Evolutionary conservation across 2,888 invertebrate genomes (phyloP), one percentile per base, ranked within the genome.

Genomic region (Theodoxus fluviatilis): DNA sequence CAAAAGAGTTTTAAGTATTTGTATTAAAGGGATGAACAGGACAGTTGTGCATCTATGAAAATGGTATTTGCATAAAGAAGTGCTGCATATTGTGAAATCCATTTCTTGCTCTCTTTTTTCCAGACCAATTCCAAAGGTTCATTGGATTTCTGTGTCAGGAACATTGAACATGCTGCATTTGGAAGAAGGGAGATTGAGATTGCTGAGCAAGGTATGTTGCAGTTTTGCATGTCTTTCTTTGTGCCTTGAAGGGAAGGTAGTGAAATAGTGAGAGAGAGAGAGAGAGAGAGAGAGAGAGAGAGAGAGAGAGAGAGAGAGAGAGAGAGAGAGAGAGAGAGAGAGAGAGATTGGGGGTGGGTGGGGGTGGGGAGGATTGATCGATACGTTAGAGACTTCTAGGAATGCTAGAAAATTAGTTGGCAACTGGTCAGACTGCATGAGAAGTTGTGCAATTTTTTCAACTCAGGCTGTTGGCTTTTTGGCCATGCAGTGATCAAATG

Each of bases 111-210:
- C 28, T 12, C n/a, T 71, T 63, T 70, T 59, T 76, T 83, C 37
- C 95, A 97, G 87, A 93, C 93, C 80, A 95, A 93, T 74, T 92
- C 94, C 0, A 92, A 92, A 77, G 93, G 94, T 3, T 93, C 91
- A 84, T 91, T 92, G 0, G 95, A 97, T 78, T 97, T 98, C 88
- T 98, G 98, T 88, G 96, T 98, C 35, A 91, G 94, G 70, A 97
- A 96, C 85, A 93, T 98, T 73, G 93, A 93, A 75, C 95, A 96
- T 84, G 93, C 95, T 83, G 94, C 94, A 0, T 97, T 96, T 85
- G 98, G 98, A 0, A 90, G 98, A 38, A 88, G 97, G 52, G 98
- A 98, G 90, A 98, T 98, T 76, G 96, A 98, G 89, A 97, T 98
- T 75, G 98, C 98, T 0, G 97, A 98, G 85, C 97, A 98, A 89